A percentile compares a stretch with the other conserved stretches of the same genome.
phyloP scores from a whole-genome alignment of 2,113 vertebrate genomes.

The rabbit (Oryctolagus cuniculus) region DNA sequence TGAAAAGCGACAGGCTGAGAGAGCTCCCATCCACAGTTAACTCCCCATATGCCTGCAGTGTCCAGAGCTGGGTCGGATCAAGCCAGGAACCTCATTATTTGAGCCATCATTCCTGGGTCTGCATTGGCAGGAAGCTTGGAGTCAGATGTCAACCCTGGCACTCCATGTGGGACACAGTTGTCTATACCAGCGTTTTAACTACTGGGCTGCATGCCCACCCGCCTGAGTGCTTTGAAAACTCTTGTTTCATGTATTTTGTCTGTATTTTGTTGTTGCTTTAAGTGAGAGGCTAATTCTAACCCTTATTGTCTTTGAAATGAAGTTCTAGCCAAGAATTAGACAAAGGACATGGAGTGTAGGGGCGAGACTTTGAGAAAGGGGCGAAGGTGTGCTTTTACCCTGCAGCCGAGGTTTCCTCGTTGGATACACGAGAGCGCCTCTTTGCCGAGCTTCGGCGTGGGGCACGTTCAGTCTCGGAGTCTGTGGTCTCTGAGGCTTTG shows the following conservation, averaged over 20 bases:
- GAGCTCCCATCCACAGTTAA: too few species aligned
- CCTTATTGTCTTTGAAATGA: constrained; percentile 1
- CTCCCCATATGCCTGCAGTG: too few species aligned
- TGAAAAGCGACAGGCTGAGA: too few species aligned
- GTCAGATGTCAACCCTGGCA: too few species aligned
- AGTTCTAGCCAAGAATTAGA: constrained; percentile 39
- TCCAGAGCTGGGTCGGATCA: too few species aligned
- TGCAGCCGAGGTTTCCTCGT: background rate
- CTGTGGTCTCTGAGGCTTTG: background rate
- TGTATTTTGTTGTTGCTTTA: background rate
- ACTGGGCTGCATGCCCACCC: too few species aligned
- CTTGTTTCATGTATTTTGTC: background rate
- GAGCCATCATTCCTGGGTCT: too few species aligned
- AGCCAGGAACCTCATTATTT: too few species aligned
- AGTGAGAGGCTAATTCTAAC: background rate
- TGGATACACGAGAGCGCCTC: background rate
- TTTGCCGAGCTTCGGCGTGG: background rate
- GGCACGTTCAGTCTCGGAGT: background rate
- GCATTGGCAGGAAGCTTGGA: too few species aligned
- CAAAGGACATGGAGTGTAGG: constrained; percentile 13
- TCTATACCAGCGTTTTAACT: too few species aligned
- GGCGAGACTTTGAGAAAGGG: constrained; percentile 1
- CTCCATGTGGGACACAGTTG: too few species aligned
- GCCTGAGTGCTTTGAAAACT: constrained; percentile 14
- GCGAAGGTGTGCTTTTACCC: background rate